These are phyloP conservation scores for Epiblema foenella DNA, from an alignment of 2,888 invertebrate species.

Conservation along the genomic window DNA sequence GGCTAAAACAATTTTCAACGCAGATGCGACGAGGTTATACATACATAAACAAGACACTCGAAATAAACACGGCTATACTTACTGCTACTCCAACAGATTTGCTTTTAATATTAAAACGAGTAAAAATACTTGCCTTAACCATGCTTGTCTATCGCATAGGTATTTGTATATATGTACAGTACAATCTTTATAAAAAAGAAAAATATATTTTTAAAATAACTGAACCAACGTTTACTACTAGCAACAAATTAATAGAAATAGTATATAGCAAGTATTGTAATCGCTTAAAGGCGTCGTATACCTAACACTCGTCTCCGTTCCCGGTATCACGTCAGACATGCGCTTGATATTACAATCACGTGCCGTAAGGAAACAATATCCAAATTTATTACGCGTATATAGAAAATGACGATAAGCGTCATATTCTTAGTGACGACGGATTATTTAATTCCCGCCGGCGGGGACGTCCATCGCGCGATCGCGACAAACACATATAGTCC, in stretches of 20 bases:
- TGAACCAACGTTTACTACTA: no score
- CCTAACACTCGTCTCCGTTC: conserved; percentile 49
- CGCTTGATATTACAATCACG: conserved; percentile 55
- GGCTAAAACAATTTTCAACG: conserved; percentile 80
- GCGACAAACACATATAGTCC: no score
- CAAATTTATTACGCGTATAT: conserved; percentile 53
- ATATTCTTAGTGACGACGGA: no score
- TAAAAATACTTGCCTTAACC: not conserved
- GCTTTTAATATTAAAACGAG: not conserved
- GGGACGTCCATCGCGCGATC: no score
- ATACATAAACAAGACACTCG: conserved; percentile 40
- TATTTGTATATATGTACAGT: no score
- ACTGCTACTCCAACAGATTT: not conserved
- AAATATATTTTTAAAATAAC: no score
- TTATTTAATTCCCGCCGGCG: no score
- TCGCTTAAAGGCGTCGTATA: no score
- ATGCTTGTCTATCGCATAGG: no score
- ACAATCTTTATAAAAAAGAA: no score
- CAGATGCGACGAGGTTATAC: conserved; percentile 67
- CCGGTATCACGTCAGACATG: conserved; percentile 48
- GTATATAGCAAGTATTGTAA: not conserved
- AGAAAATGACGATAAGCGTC: no score
- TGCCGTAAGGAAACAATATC: conserved; percentile 54
- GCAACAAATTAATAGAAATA: not conserved
- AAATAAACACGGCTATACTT: conserved; percentile 29